A percentile compares a stretch with the other conserved stretches of the same genome.
Evolutionary conservation across 2,888 invertebrate genomes (phyloP).

Genomic region (Cistogaster globosa): DNA sequence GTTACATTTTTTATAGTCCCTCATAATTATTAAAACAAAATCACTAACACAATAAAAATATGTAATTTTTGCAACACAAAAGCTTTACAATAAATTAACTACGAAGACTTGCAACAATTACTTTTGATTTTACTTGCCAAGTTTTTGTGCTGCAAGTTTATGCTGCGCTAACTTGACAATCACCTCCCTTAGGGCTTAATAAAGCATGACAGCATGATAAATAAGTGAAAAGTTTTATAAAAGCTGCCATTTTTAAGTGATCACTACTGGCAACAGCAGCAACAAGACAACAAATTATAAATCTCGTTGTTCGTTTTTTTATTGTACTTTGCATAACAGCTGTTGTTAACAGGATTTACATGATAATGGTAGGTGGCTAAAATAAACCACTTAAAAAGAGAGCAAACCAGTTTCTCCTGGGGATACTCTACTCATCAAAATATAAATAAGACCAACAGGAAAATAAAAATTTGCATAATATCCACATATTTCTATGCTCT

Average conservation of each 20-base stretch:
- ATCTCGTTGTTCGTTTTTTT: neutral
- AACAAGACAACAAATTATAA: too few relatives aligned
- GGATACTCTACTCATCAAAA: neutral
- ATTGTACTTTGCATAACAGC: constrained; percentile 21
- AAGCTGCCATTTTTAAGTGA: constrained; percentile 55
- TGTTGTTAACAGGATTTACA: constrained; percentile 42
- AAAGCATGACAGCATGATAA: constrained; percentile 64
- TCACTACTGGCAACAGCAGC: constrained; percentile 7
- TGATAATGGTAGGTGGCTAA: constrained; percentile 38
- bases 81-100: too few relatives aligned
- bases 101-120: too few relatives aligned
- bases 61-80: too few relatives aligned
- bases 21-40: too few relatives aligned
- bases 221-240: constrained; percentile 41
- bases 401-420: constrained; percentile 52
- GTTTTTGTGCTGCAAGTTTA: constrained; percentile 18
- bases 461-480: constrained; percentile 66
- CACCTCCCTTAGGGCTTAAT: constrained; percentile 76
- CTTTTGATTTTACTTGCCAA: neutral
- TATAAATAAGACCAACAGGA: constrained; percentile 43
- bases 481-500: constrained; percentile 46
- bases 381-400: constrained; percentile 25
- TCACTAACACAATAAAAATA: too few relatives aligned
- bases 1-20: too few relatives aligned
- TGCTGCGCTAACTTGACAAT: constrained; percentile 77